Evolutionary conservation across 2,113 vertebrate species (phyloP).

Genomic region (Turdus rufiventris): DNA sequence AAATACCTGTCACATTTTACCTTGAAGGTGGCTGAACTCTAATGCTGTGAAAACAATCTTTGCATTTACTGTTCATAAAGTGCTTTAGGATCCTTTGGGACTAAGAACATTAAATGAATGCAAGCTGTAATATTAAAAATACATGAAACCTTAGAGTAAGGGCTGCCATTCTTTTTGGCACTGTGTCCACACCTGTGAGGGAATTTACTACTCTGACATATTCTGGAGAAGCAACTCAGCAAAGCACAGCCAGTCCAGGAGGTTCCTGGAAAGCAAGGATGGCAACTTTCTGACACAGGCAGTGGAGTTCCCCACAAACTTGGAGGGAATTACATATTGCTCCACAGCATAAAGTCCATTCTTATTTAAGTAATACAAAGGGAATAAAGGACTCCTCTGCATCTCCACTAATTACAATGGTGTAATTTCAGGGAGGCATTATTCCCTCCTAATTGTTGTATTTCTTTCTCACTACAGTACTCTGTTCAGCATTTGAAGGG

Average conservation of each 20-base stretch:
- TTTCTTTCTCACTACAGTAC: background rate
- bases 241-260: background rate
- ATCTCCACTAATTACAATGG: background rate
- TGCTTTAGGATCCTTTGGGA: background rate
- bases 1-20: background rate
- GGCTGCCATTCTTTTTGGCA: background rate
- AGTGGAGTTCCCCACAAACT: background rate
- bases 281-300: background rate
- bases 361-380: background rate
- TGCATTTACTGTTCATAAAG: background rate
- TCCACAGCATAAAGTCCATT: background rate
- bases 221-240: background rate
- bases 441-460: background rate
- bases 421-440: background rate
- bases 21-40: background rate
- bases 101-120: background rate
- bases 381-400: background rate
- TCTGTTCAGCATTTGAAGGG: background rate
- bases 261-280: background rate
- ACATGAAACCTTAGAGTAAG: background rate
- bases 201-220: background rate
- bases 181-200: background rate
- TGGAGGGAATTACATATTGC: background rate
- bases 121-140: conserved; percentile 28
- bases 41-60: background rate